These are phyloP conservation scores for Ceratotherium simum DNA, from an alignment of 2,113 vertebrate species.

Conservation along the genomic window DNA sequence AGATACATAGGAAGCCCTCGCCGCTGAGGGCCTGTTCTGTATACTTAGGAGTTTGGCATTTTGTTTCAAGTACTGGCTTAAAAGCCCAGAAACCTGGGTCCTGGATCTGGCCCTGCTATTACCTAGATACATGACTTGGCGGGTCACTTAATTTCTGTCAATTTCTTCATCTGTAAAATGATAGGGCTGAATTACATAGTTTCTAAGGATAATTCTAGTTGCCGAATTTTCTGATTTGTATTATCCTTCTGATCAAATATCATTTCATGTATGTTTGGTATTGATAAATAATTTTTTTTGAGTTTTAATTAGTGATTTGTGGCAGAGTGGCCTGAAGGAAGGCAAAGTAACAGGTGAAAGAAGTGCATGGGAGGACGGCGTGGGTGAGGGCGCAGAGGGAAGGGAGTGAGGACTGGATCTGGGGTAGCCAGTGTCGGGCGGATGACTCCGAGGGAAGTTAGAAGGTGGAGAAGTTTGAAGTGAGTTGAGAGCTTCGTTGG, in stretches of 20 bases:
- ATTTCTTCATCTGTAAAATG: constrained; percentile 1
- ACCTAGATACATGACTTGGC: not conserved
- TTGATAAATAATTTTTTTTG: not conserved
- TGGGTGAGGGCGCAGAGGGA: not conserved
- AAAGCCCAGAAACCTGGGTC: not conserved
- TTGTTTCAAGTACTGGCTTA: constrained; percentile 3
- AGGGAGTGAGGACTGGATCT: not conserved
- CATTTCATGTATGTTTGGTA: not conserved
- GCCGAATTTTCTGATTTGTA: not conserved
- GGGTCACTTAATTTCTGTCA: constrained; percentile 1
- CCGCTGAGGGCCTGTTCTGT: not conserved
- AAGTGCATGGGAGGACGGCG: not conserved
- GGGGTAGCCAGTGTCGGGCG: not conserved
- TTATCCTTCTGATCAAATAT: not conserved
- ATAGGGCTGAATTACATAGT: not conserved
- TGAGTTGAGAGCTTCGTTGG: not conserved
- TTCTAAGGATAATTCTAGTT: not conserved
- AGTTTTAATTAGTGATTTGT: not conserved
- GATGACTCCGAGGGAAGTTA: not conserved
- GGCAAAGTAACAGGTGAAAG: not conserved
- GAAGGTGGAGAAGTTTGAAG: not conserved
- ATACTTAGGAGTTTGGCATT: not conserved
- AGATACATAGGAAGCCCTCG: not conserved
- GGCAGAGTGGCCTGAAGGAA: not conserved
- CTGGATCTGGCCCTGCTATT: not conserved